phyloP scores from a whole-genome alignment of 2,888 invertebrate species.

The Nephrotoma guestfalica region DNA sequence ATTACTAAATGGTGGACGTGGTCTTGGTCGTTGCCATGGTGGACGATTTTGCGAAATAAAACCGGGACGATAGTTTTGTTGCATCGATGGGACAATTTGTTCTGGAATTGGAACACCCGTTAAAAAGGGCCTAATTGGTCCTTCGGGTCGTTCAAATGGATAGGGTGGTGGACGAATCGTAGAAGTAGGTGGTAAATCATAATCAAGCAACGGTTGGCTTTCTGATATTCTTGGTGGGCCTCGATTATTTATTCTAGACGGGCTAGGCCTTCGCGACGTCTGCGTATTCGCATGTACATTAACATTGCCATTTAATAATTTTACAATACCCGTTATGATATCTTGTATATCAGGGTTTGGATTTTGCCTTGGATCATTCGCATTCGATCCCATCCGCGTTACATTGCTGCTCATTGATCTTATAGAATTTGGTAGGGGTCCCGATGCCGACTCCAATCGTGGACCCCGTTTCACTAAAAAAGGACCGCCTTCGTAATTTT shows the following conservation, averaged over 20 bases:
- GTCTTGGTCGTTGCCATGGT: constrained; percentile 51
- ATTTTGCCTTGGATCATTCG: constrained; percentile 34
- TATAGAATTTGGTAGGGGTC: constrained; percentile 29
- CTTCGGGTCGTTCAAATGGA: constrained; percentile 56
- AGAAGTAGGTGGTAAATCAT: constrained; percentile 26
- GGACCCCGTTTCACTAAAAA: constrained; percentile 34
- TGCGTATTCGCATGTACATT: constrained; percentile 68
- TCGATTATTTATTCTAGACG: constrained; percentile 73
- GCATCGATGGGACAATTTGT: constrained; percentile 48
- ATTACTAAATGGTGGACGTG: constrained; percentile 35
- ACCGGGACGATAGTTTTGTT: constrained; percentile 40
- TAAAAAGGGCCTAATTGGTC: constrained; percentile 43
- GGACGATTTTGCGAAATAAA: constrained; percentile 42
- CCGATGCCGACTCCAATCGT: constrained; percentile 28
- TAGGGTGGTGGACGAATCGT: constrained; percentile 44
- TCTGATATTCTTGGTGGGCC: constrained; percentile 79
- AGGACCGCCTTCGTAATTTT: constrained; percentile 26
- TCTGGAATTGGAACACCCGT: constrained; percentile 59
- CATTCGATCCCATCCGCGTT: constrained; percentile 19
- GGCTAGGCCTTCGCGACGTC: constrained; percentile 48
- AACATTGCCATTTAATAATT: constrained; percentile 74
- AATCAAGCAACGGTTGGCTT: constrained; percentile 48
- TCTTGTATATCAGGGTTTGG: constrained; percentile 72
- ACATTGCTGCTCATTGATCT: background rate
- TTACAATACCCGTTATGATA: constrained; percentile 79